Conservation (phyloP, 1,140 invertebrate species). For the Drosophila miranda region DNA sequence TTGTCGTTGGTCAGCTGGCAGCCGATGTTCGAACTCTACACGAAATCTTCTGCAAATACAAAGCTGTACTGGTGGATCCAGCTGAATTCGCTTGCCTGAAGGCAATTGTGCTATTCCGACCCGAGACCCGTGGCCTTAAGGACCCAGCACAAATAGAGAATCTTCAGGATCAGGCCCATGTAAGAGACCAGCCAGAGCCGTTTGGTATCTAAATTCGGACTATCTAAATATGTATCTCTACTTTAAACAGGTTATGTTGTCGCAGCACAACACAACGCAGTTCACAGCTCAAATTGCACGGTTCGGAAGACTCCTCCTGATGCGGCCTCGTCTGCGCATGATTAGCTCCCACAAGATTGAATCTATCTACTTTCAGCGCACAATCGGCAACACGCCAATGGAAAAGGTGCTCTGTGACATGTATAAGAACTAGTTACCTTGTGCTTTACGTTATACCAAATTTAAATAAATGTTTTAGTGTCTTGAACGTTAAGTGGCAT, state of each 20-base stretch:
- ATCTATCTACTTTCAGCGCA: constrained; percentile 95
- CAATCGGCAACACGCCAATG: constrained; percentile 98
- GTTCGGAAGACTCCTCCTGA: constrained; percentile 94
- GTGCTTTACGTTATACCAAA: constrained; percentile 63
- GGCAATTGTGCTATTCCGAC: constrained; percentile 97
- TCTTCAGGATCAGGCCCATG: constrained; percentile 98
- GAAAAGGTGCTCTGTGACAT: constrained; percentile 99
- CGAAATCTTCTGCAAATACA: constrained; percentile 93
- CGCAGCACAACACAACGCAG: constrained; percentile 93
- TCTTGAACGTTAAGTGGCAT: constrained; percentile 64
- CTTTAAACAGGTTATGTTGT: constrained; percentile 89
- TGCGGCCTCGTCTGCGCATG: constrained; percentile 92
- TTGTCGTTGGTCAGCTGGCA: constrained; percentile 82
- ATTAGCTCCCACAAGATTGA: constrained; percentile 92
- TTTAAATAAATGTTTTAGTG: constrained; percentile 78
- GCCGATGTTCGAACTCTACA: constrained; percentile 90
- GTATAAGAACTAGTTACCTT: constrained; percentile 92
- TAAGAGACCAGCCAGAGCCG: constrained; percentile 18
- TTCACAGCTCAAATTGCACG: constrained; percentile 92
- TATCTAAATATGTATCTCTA: neutral
- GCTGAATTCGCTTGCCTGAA: constrained; percentile 99
- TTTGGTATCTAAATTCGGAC: neutral
- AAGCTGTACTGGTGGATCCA: constrained; percentile 94
- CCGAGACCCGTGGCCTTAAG: constrained; percentile 95
- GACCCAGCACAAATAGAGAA: constrained; percentile 98